Percentiles rank a stretch among this genome's conserved stretches.
These are phyloP conservation scores for Darevskia mixta DNA, from an alignment of 2,797 vertebrate genomes.

Conservation along the genomic window DNA sequence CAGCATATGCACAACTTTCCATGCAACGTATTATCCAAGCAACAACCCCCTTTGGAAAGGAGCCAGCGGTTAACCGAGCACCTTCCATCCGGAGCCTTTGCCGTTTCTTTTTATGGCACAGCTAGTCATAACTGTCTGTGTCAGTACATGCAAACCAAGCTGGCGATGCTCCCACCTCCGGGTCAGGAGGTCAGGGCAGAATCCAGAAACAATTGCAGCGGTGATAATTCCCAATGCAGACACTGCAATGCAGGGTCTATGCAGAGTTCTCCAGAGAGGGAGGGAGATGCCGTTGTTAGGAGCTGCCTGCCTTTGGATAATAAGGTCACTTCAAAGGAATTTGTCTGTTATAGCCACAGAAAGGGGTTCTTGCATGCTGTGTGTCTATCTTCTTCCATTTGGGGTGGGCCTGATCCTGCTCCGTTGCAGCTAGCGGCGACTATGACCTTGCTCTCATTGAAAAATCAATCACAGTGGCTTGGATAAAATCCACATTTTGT, in stretches of 20 bases:
- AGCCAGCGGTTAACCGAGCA: background rate
- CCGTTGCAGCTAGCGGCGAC: background rate
- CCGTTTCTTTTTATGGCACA: background rate
- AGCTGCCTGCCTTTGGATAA: slow-evolving; percentile 63
- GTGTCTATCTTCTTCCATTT: slow-evolving; percentile 2
- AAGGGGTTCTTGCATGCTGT: background rate
- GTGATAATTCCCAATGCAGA: slow-evolving; percentile 54
- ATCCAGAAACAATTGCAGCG: slow-evolving; percentile 16
- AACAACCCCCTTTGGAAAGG: background rate
- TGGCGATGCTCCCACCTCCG: rapidly evolving
- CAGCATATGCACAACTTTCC: background rate
- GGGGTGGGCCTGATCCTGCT: slow-evolving; percentile 1
- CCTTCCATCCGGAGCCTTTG: rapidly evolving
- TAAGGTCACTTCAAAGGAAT: slow-evolving; percentile 63
- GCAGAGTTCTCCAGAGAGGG: slow-evolving; percentile 66
- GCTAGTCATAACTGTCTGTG: rapidly evolving
- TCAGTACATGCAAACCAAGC: rapidly evolving
- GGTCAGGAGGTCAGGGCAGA: background rate
- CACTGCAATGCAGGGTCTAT: slow-evolving; percentile 75
- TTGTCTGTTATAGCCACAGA: slow-evolving; percentile 12
- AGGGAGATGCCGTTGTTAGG: slow-evolving; percentile 50
- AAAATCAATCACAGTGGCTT: slow-evolving; percentile 1
- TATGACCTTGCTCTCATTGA: background rate
- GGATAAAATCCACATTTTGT: slow-evolving; percentile 1
- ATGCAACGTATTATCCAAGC: background rate